Conservation (phyloP, 2,888 invertebrate genomes). For the Pristionchus entomophagus region DNA sequence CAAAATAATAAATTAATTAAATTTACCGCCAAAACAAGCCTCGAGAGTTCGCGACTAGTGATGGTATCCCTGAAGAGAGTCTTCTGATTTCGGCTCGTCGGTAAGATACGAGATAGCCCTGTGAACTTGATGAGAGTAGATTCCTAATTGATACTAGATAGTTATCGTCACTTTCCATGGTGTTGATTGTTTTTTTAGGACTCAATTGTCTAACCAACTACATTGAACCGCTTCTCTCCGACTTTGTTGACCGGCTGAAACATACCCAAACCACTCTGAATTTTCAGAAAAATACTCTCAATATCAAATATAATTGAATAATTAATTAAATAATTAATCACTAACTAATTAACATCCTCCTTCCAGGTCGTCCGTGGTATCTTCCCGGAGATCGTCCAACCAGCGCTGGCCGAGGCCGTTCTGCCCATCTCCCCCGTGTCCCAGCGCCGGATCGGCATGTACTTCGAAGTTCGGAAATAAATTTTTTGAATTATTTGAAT, state of each 20-base stretch:
- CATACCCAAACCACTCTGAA: background rate
- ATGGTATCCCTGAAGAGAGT: no score
- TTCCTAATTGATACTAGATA: background rate
- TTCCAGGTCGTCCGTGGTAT: slow-evolving; percentile 88
- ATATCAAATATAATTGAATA: background rate
- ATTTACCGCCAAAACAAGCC: no score
- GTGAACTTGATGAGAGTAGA: no score
- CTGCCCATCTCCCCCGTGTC: slow-evolving; percentile 89
- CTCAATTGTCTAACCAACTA: no score
- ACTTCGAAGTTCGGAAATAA: slow-evolving; percentile 81
- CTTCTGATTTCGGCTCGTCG: no score
- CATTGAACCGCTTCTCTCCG: no score
- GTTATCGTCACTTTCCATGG: background rate
- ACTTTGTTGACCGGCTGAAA: background rate
- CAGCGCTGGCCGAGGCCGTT: slow-evolving; percentile 93
- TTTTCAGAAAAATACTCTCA: background rate
- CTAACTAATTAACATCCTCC: slow-evolving; percentile 77
- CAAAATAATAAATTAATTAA: no score
- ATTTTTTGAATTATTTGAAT: background rate
- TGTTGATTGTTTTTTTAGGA: no score
- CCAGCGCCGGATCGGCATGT: slow-evolving; percentile 93
- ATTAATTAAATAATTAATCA: background rate
- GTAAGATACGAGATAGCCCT: no score
- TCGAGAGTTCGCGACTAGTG: no score
- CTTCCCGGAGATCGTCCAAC: slow-evolving; percentile 82